Evolutionary conservation across 2,888 invertebrate genomes (phyloP), one percentile per base, ranked within the genome.

Genomic region (Standfussiana lucernea): DNA sequence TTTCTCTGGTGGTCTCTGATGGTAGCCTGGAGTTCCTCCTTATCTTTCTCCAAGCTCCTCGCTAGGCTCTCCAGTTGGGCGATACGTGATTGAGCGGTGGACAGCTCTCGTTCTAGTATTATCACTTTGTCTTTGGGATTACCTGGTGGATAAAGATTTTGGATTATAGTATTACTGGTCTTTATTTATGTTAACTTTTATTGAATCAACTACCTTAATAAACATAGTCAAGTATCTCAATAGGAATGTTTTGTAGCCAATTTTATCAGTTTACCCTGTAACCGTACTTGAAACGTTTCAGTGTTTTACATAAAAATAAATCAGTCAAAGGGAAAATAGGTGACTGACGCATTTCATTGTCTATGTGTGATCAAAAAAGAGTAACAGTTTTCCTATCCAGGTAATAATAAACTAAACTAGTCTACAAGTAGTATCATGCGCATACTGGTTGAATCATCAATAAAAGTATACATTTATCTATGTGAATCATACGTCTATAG

Each of bases 21-120:
- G 72, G 96, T 95, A 79, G 97, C 97, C 50, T 98, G 98, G 86
- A 98, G 97, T 53, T 97, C 97, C 82, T 98, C 98, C 89, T 98
- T 98, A 80, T 98, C 97, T 1, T 92, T 92, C 89, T 97, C 97
- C 83, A 98, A 92, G 35, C 95, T 95, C 3, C 96, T 80, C 0
- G 93, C 93, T 77, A 90, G 95, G 70, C 79, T 94, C 85, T 94
- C 97, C 92, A 94, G 97, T 95, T 95, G 95, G 0, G 91, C 95
- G 65, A 94, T 90, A 42, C 95, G 94, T 0, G 90, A 86, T 83
- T 95, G 96, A 2, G 95, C 95, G 8, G 91, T 86, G 0, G 94
- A 94, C 13, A 97, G 90, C 89, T 96, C 96, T 5, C 95, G 93
- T 84, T 96, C 96, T 65, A 96, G 79, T 35, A 95, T 94, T 65